Conservation (phyloP, 2,113 vertebrate genomes). For the Cryptotis parvus region DNA sequence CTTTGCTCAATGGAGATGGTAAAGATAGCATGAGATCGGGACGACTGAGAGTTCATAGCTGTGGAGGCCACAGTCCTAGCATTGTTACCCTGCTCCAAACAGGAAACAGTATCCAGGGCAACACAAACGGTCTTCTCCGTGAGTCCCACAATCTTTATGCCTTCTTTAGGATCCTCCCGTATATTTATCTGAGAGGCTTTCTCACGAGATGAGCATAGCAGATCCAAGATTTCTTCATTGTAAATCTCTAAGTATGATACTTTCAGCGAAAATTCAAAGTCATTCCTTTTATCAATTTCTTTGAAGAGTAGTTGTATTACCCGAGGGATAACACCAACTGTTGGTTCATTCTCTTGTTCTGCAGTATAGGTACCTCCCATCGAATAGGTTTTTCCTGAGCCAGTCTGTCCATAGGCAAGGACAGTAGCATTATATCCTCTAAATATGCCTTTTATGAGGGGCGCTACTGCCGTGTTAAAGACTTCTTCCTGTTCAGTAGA, state of each 20-base stretch:
- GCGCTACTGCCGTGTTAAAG: slow-evolving; percentile 90
- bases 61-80: slow-evolving; percentile 95
- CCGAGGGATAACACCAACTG: slow-evolving; percentile 95
- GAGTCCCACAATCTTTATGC: slow-evolving; percentile 97
- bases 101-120: slow-evolving; percentile 92
- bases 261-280: slow-evolving; percentile 90
- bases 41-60: slow-evolving; percentile 97
- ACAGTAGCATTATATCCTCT: slow-evolving; percentile 98
- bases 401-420: slow-evolving; percentile 96
- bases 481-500: slow-evolving; percentile 96
- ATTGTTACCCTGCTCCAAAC: slow-evolving; percentile 95
- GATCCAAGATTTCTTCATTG: slow-evolving; percentile 97
- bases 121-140: slow-evolving; percentile 91
- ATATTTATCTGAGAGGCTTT: slow-evolving; percentile 91
- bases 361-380: slow-evolving; percentile 97
- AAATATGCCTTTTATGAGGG: slow-evolving; percentile 93
- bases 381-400: slow-evolving; percentile 97
- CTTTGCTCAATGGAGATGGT: slow-evolving; percentile 95
- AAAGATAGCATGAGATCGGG: slow-evolving; percentile 98
- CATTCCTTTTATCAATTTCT: slow-evolving; percentile 88
- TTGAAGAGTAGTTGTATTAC: slow-evolving; percentile 93
- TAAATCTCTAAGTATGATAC: slow-evolving; percentile 98
- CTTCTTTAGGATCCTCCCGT: slow-evolving; percentile 96
- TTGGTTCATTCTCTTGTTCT: slow-evolving; percentile 92
- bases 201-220: slow-evolving; percentile 92